These are phyloP conservation scores for Drosophila sulfurigaster DNA, from an alignment of 1,140 invertebrate genomes.

Conservation along the genomic window DNA sequence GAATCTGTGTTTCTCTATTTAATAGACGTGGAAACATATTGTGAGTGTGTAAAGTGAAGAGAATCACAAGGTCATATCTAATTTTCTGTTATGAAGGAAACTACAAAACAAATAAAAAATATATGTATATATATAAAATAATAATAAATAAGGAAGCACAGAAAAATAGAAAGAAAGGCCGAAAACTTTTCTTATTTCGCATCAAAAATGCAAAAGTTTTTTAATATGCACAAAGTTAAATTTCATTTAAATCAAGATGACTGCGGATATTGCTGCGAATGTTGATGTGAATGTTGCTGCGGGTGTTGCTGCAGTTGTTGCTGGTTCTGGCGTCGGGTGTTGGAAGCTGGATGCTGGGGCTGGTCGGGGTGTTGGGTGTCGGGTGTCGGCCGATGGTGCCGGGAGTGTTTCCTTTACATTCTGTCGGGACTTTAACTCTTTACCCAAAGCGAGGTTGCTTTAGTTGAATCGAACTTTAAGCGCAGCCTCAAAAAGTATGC, in stretches of 20 bases:
- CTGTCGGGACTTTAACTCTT: conserved; percentile 43
- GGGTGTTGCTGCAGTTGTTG: conserved; percentile 12
- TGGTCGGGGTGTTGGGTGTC: conserved; percentile 6
- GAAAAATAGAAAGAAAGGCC: conserved; percentile 34
- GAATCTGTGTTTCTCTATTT: too few species aligned
- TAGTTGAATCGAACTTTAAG: conserved; percentile 35
- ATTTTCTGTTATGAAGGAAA: conserved; percentile 23
- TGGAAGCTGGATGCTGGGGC: background rate
- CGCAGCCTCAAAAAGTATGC: conserved; percentile 17
- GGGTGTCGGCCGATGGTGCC: too few species aligned
- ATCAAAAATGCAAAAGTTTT: conserved; percentile 79
- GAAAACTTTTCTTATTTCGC: conserved; percentile 79
- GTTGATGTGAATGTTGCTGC: conserved; percentile 11
- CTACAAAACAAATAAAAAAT: conserved; percentile 39
- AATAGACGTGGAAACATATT: background rate
- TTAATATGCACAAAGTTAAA: conserved; percentile 79
- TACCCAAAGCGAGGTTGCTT: conserved; percentile 7
- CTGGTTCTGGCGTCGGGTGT: conserved; percentile 10
- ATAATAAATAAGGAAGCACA: background rate
- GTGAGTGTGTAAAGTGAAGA: background rate
- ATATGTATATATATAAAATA: conserved; percentile 9
- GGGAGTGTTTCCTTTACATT: conserved; percentile 16
- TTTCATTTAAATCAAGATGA: conserved; percentile 80
- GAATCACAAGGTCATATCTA: conserved; percentile 6
- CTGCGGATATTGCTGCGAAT: conserved; percentile 42